Conservation (phyloP, 1,140 invertebrate genomes). For the Dysdera silvatica region DNA sequence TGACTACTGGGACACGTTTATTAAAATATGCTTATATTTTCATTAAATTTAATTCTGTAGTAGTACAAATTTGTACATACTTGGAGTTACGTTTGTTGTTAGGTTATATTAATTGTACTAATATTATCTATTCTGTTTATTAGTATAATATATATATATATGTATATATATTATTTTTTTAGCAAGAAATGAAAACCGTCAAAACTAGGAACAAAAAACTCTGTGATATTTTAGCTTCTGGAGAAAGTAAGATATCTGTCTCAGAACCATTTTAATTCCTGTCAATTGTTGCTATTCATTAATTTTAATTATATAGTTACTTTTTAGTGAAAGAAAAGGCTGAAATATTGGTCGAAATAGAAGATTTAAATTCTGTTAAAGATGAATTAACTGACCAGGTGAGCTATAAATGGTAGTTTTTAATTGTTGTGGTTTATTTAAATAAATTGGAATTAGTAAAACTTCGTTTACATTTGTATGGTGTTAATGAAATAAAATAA, state of each 20-base stretch:
- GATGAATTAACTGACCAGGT: constrained; percentile 59
- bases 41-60: no score
- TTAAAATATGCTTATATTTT: no score
- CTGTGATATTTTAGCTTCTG: constrained; percentile 64
- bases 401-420: not conserved
- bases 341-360: constrained; percentile 63
- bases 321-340: constrained; percentile 67
- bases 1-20: no score
- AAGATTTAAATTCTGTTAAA: constrained; percentile 58
- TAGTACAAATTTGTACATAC: no score
- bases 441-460: constrained; percentile 51
- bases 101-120: no score
- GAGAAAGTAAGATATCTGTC: constrained; percentile 63
- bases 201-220: constrained; percentile 69
- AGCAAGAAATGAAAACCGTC: constrained; percentile 59
- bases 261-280: constrained; percentile 12
- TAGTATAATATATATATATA: no score
- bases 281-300: constrained; percentile 28
- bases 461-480: not conserved
- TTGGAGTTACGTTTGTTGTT: no score
- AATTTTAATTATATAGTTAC: constrained; percentile 23
- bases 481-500: no score
- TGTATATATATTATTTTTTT: constrained; percentile 14
- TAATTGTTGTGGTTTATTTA: constrained; percentile 33
- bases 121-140: no score